Conservation (phyloP, 2,797 vertebrate species). For the Enteromius argenteus region DNA sequence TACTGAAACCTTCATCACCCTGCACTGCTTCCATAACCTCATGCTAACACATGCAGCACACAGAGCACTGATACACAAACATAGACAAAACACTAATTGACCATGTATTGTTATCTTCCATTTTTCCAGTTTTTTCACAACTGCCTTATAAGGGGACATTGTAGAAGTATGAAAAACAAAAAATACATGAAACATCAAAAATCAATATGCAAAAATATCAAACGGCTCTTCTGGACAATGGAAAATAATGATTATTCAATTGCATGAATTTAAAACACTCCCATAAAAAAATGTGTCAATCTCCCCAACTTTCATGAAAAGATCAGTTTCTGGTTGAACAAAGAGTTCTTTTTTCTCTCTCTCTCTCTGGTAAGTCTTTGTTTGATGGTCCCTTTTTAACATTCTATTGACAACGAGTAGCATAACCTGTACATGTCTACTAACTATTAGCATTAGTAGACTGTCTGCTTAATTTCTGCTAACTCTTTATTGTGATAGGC, state of each 20-base stretch:
- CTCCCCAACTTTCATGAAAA: neutral
- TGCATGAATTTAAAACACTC: neutral
- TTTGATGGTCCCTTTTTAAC: too few species aligned
- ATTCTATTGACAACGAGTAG: too few species aligned
- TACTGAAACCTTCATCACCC: conserved; percentile 78
- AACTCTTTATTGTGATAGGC: too few species aligned
- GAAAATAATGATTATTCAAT: neutral
- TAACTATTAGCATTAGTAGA: too few species aligned
- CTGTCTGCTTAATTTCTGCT: too few species aligned
- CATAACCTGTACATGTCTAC: too few species aligned
- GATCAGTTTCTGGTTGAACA: too few species aligned
- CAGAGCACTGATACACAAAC: neutral
- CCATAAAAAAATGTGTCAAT: neutral
- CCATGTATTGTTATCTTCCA: neutral
- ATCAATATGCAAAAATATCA: neutral
- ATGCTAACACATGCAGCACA: neutral
- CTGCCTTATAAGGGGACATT: neutral
- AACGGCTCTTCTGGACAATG: neutral
- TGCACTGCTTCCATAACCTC: conserved; percentile 63
- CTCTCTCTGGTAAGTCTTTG: too few species aligned
- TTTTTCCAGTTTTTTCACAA: neutral
- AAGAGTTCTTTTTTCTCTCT: too few species aligned
- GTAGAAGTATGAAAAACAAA: neutral
- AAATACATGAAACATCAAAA: neutral
- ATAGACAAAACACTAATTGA: conserved; percentile 3